These are phyloP conservation scores for Rotaria macrura DNA, from an alignment of 2,888 invertebrate genomes.

Conservation along the genomic window DNA sequence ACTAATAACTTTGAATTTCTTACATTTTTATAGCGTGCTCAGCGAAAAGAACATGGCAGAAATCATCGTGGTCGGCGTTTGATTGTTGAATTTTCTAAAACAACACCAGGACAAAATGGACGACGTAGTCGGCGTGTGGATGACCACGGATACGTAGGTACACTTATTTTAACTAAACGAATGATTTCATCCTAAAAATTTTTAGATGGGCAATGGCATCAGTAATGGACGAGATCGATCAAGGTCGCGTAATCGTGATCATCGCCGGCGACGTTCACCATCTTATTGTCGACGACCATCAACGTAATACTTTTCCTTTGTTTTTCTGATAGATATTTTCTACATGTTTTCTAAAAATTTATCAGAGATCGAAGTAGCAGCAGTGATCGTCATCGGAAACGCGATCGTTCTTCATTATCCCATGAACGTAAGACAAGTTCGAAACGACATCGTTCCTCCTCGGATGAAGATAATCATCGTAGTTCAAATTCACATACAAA, in stretches of 20 bases:
- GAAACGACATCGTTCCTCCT: neutral
- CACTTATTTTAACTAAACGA: neutral
- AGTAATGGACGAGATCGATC: neutral
- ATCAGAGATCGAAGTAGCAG: neutral
- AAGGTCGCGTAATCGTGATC: neutral
- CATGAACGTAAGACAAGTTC: neutral
- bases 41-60: neutral
- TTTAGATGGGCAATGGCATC: neutral
- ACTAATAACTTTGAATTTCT: too few species aligned
- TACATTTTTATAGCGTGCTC: neutral
- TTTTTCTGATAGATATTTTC: neutral
- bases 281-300: neutral
- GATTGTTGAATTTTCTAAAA: neutral
- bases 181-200: neutral
- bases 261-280: neutral
- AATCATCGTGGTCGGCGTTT: neutral
- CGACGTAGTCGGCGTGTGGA: neutral
- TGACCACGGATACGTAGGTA: neutral
- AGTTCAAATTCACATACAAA: neutral
- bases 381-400: neutral
- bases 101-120: neutral
- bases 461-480: neutral
- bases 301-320: neutral
- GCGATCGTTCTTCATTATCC: neutral
- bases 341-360: neutral